phyloP scores from a whole-genome alignment of 2,888 invertebrate species.

The Agrochola circellaris region DNA sequence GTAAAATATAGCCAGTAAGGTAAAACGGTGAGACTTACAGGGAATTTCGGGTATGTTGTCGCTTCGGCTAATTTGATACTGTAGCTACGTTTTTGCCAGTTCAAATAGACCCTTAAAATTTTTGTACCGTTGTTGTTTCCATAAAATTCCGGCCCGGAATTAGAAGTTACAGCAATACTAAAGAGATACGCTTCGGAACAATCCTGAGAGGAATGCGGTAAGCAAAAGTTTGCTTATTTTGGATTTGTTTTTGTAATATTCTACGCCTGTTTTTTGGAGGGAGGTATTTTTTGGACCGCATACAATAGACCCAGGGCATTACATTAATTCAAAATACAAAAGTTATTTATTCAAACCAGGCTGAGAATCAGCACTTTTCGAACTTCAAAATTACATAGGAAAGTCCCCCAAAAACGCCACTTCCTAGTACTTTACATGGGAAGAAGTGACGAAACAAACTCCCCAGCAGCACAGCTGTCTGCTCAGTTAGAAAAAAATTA shows the following conservation, averaged over 20 bases:
- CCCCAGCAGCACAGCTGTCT: too few relatives aligned
- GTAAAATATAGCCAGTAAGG: conserved; percentile 72
- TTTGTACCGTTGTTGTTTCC: conserved; percentile 45
- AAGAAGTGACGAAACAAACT: too few relatives aligned
- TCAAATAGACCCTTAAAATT: conserved; percentile 41
- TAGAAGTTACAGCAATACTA: conserved; percentile 38
- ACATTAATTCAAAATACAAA: too few relatives aligned
- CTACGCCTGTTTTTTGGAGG: background rate
- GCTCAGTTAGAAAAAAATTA: too few relatives aligned
- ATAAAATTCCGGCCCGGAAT: conserved; percentile 44
- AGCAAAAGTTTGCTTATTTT: conserved; percentile 40
- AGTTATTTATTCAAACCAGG: too few relatives aligned
- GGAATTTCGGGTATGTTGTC: conserved; percentile 67
- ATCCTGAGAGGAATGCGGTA: conserved; percentile 41
- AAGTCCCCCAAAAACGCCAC: too few relatives aligned
- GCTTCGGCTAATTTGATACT: conserved; percentile 70
- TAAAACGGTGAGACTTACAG: conserved; percentile 62
- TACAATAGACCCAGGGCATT: background rate
- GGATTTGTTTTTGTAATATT: conserved; percentile 19
- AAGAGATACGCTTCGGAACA: conserved; percentile 28
- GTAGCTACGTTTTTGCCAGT: conserved; percentile 41
- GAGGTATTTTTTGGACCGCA: background rate
- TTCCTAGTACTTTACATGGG: too few relatives aligned
- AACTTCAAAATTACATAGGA: too few relatives aligned
- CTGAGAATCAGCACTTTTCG: too few relatives aligned